These are phyloP conservation scores for Campopleginae sp. DNA, from an alignment of 2,888 invertebrate species.

Conservation along the genomic window DNA sequence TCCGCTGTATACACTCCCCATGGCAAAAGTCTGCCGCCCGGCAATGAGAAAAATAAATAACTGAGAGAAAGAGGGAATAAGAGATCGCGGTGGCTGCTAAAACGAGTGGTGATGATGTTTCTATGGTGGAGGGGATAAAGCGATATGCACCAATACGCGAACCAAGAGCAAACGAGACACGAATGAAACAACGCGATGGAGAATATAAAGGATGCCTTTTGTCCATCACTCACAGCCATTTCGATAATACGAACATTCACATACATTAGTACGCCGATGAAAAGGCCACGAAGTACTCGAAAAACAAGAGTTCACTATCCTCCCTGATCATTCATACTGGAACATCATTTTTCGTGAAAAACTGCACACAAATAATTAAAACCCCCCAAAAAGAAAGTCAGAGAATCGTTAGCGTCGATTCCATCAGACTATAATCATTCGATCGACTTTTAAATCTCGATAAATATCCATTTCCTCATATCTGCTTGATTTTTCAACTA, in stretches of 20 bases:
- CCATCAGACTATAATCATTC: not conserved
- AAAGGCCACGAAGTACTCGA: conserved; percentile 39
- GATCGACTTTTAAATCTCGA: not conserved
- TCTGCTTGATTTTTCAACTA: not conserved
- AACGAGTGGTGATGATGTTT: conserved; percentile 33
- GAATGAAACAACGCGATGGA: conserved; percentile 55
- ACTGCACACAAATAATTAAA: not conserved
- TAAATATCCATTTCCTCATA: not conserved
- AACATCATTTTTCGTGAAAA: not conserved
- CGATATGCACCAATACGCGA: conserved; percentile 18
- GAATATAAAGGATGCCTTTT: conserved; percentile 55
- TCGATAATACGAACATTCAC: conserved; percentile 79
- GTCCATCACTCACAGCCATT: conserved; percentile 69
- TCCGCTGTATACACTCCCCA: conserved; percentile 12
- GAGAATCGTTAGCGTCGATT: not conserved
- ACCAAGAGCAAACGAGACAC: conserved; percentile 13
- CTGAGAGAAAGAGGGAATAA: conserved; percentile 33
- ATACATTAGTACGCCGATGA: conserved; percentile 70
- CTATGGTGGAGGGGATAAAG: not conserved
- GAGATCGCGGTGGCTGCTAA: conserved; percentile 44
- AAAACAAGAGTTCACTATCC: conserved; percentile 2
- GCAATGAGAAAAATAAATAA: conserved; percentile 45
- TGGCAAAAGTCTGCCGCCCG: conserved; percentile 42
- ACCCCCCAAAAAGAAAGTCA: not conserved
- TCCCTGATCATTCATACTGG: not conserved